Conservation (phyloP, 1,140 invertebrate species). For the Euura saliciscinereae region DNA sequence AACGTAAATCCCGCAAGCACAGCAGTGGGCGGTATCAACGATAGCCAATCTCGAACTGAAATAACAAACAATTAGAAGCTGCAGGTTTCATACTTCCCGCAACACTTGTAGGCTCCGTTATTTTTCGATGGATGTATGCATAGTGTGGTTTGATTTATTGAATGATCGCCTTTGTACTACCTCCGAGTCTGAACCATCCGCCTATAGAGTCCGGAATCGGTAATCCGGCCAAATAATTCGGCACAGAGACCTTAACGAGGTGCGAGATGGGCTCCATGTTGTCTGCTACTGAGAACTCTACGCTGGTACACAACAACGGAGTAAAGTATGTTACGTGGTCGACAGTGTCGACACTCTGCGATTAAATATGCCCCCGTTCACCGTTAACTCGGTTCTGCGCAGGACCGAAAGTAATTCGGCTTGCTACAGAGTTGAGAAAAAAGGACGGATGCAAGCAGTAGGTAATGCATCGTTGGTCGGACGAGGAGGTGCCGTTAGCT, state of each 20-base stretch:
- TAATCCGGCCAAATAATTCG: constrained; percentile 77
- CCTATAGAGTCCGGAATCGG: constrained; percentile 78
- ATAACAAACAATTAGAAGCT: constrained; percentile 25
- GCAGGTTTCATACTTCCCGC: not conserved
- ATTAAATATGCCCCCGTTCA: too few species aligned
- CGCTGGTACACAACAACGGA: not conserved
- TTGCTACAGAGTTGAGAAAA: too few species aligned
- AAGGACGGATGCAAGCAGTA: too few species aligned
- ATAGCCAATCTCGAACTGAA: constrained; percentile 80
- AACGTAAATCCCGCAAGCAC: constrained; percentile 76
- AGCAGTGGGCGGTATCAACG: constrained; percentile 79
- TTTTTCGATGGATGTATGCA: too few species aligned
- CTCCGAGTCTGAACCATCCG: constrained; percentile 80
- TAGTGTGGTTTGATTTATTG: too few species aligned
- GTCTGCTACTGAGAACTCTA: constrained; percentile 23
- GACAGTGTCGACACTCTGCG: too few species aligned
- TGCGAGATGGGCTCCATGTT: constrained; percentile 75
- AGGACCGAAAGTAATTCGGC: too few species aligned
- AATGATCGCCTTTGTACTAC: too few species aligned
- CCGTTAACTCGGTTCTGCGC: too few species aligned
- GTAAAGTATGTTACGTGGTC: too few species aligned
- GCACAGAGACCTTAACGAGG: constrained; percentile 74
- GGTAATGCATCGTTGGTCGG: too few species aligned
- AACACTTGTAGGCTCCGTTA: not conserved
- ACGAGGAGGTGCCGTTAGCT: too few species aligned